These are phyloP conservation scores for Pantala flavescens DNA, from an alignment of 1,140 invertebrate species.

Conservation along the genomic window DNA sequence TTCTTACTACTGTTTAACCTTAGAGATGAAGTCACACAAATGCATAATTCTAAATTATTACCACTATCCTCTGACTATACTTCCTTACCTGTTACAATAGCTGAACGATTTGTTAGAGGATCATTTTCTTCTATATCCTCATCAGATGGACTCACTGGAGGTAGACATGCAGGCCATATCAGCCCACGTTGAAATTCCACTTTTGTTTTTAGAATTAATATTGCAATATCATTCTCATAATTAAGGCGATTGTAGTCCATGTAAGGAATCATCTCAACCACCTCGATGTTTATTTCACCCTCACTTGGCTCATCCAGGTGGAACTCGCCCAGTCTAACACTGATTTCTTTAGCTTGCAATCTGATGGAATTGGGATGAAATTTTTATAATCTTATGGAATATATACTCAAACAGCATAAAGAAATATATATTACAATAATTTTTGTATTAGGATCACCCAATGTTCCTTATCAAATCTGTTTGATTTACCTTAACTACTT, in stretches of 20 bases:
- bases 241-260: conserved; percentile 47
- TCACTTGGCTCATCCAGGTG: conserved; percentile 54
- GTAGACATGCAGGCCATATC: conserved; percentile 76
- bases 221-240: conserved; percentile 69
- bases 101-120: conserved; percentile 40
- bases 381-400: conserved; percentile 1
- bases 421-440: conserved; percentile 19
- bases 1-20: no score
- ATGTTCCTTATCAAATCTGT: no score
- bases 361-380: conserved; percentile 32
- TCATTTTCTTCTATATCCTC: conserved; percentile 26
- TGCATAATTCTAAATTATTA: no score
- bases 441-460: no score
- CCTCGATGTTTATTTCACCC: conserved; percentile 51
- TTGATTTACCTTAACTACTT: no score
- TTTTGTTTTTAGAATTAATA: conserved; percentile 56
- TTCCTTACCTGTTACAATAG: conserved; percentile 53
- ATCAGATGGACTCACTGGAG: conserved; percentile 47
- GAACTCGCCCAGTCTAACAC: conserved; percentile 68
- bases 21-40: no score
- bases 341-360: conserved; percentile 47
- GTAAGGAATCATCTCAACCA: conserved; percentile 52
- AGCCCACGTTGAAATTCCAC: conserved; percentile 58
- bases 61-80: no score
- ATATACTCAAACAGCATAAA: background rate